phyloP scores from a whole-genome alignment of 2,113 vertebrate species.

The Geococcyx californianus region DNA sequence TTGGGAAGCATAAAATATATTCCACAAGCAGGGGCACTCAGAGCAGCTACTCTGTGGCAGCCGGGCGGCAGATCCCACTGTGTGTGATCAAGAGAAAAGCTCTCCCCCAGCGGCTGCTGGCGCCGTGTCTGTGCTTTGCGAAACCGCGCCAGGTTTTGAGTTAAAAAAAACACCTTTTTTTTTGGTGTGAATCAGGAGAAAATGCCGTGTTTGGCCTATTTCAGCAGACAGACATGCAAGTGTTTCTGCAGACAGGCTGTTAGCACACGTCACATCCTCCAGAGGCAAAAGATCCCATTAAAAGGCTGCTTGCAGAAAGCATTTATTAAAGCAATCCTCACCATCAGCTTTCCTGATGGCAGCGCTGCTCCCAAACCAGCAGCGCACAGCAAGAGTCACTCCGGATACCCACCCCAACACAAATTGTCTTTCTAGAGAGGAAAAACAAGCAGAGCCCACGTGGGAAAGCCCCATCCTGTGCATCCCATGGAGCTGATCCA shows the following conservation, averaged over 20 bases:
- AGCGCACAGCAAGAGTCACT: fast-evolving
- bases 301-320: background rate
- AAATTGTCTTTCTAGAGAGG: background rate
- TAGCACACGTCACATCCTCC: conserved; percentile 9
- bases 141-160: fast-evolving
- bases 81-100: background rate
- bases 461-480: background rate
- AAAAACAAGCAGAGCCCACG: background rate
- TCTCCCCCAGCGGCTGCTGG: background rate
- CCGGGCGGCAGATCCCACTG: background rate
- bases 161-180: background rate
- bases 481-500: background rate
- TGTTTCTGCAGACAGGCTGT: conserved; percentile 46
- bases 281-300: background rate
- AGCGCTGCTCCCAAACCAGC: background rate
- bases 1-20: background rate
- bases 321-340: background rate
- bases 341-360: fast-evolving
- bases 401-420: fast-evolving
- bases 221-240: background rate
- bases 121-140: fast-evolving
- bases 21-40: background rate
- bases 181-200: background rate
- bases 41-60: background rate
- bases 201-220: background rate